Evolutionary conservation across 2,888 invertebrate species (phyloP), one percentile per base, ranked within the genome.

Genomic region (Xestia c-nigrum): DNA sequence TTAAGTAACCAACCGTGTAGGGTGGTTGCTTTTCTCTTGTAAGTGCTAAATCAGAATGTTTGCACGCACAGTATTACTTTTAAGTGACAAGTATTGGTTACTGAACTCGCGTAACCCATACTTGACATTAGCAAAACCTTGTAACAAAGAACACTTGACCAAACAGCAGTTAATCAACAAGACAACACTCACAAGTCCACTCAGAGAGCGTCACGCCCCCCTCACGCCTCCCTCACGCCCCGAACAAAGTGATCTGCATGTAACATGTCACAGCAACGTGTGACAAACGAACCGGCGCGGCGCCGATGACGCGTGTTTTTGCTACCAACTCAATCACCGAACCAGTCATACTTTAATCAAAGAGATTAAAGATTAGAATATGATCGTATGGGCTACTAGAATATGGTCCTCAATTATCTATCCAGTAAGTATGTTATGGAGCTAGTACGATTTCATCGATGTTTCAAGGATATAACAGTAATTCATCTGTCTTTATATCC

Each of bases 231-330:
- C n/a, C 19, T 14, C 38, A 59, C 78, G 73, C 84, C 74, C 84
- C 78, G 89, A 81, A 87, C 81, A 61, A 74, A 71, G 59, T 81
- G 85, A 74, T 74, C 57, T 74, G 19, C 90, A 90, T 84, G 90
- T 89, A 38, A 71, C 90, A 90, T 85, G 90, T 90, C 90, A 84
- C 89, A 86, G 24, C 77, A 88, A 88, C 87, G 88, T 21, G 85
- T 91, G 93, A 92, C 90, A 90, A 91, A 91, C 86, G 89, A 89
- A 68, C 68, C 75, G 21, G 77, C 72, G 50, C 52, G 52, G 3
- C 24, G 69, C 55, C 78, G 78, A 59, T 72, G 84, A 80, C 63
- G 72, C 69, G 19, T 72, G 76, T 75, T 69, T 47, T 67, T 78
- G 68, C 21, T 52, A 50, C 72, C 52, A 57, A 80, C 81, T 77